Evolutionary conservation across 2,797 vertebrate genomes (phyloP).

Genomic region (Sebastes taczanowskii): DNA sequence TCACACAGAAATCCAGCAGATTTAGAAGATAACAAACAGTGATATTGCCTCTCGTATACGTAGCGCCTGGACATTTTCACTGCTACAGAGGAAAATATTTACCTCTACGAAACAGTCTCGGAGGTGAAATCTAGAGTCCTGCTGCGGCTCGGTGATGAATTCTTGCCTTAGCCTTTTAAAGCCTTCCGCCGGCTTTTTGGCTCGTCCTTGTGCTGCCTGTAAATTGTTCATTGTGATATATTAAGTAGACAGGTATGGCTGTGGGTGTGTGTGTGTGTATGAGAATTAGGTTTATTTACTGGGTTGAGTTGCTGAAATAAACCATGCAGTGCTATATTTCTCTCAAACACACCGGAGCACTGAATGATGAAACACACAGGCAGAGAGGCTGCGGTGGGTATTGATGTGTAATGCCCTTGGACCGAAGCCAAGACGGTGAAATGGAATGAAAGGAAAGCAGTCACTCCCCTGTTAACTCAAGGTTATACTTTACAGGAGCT

Average conservation of each 20-base stretch:
- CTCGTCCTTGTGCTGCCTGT: conserved; percentile 60
- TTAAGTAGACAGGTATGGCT: conserved; percentile 50
- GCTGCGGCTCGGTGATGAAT: conserved; percentile 50
- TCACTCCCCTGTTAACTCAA: conserved; percentile 68
- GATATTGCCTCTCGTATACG: conserved; percentile 22
- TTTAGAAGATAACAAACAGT: conserved; percentile 6
- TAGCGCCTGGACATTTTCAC: conserved; percentile 34
- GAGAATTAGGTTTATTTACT: conserved; percentile 75
- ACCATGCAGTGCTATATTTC: conserved; percentile 71
- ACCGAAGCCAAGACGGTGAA: conserved; percentile 64
- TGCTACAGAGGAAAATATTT: conserved; percentile 49
- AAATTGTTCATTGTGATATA: conserved; percentile 67
- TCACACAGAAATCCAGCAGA: not conserved
- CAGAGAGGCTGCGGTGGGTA: conserved; percentile 58
- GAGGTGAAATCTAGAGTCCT: conserved; percentile 38
- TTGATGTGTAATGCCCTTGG: conserved; percentile 76
- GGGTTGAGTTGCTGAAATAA: conserved; percentile 69
- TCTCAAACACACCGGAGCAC: conserved; percentile 48
- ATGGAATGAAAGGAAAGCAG: conserved; percentile 68
- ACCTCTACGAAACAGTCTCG: conserved; percentile 27
- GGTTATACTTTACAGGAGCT: conserved; percentile 71
- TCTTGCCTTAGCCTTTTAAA: conserved; percentile 46
- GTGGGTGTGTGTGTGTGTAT: conserved; percentile 22
- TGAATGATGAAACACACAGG: conserved; percentile 70
- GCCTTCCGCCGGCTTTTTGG: conserved; percentile 46